Evolutionary conservation across 2,888 invertebrate genomes (phyloP).

Genomic region (Pseudococcus jackbeardsleyi): DNA sequence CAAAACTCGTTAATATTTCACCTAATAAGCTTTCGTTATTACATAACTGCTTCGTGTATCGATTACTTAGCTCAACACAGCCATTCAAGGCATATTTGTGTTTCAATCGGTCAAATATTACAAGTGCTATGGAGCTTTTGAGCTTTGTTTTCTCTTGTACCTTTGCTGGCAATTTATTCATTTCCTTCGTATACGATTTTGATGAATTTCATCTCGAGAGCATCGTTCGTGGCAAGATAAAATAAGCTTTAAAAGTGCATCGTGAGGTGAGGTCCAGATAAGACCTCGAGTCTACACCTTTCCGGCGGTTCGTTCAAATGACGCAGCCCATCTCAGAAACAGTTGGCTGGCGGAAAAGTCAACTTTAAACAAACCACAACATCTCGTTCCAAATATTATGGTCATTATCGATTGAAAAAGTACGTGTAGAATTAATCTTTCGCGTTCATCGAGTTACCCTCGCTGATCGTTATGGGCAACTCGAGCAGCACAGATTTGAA

Average conservation of each 20-base stretch:
- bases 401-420: neutral
- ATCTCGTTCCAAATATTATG: neutral
- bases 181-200: neutral
- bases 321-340: neutral
- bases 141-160: neutral
- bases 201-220: neutral
- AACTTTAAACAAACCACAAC: neutral
- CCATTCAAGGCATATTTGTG: neutral
- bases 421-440: neutral
- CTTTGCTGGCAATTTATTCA: neutral
- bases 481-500: constrained; percentile 39
- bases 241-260: neutral
- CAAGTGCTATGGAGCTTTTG: constrained; percentile 14
- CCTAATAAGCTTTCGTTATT: neutral
- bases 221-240: neutral
- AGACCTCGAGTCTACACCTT: too few species aligned
- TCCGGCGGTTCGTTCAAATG: neutral
- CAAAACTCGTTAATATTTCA: neutral
- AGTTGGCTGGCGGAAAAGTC: neutral
- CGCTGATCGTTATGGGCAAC: constrained; percentile 28
- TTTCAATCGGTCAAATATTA: neutral
- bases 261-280: too few species aligned
- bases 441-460: neutral
- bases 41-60: constrained; percentile 5
- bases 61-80: neutral